Conservation (phyloP, 92 coral and sea anemone species). For the Epizoanthus scotinus region DNA sequence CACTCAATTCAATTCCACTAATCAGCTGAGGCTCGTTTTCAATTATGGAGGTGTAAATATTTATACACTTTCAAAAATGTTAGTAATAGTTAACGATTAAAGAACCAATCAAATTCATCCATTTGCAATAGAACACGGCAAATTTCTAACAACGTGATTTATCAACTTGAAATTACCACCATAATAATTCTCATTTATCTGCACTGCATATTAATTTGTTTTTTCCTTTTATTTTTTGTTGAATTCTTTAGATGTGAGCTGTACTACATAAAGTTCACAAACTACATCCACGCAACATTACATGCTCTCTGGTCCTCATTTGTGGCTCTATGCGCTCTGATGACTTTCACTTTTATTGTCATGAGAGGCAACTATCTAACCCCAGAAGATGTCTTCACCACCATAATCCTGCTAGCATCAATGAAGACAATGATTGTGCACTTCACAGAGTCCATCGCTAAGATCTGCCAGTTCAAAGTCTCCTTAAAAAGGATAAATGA, state of each 20-base stretch:
- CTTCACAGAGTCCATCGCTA: slow-evolving; percentile 17
- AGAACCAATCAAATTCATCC: too few species aligned
- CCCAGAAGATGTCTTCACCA: slow-evolving; percentile 36
- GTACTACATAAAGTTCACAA: slow-evolving; percentile 5
- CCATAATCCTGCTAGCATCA: slow-evolving; percentile 19
- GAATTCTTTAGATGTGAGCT: slow-evolving; percentile 8
- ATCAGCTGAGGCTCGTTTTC: too few species aligned
- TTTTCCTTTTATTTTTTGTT: not conserved
- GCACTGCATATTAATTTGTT: not conserved
- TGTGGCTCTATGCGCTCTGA: slow-evolving; percentile 3
- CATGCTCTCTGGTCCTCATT: slow-evolving; percentile 5
- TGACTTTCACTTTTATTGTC: slow-evolving; percentile 4
- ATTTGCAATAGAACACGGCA: too few species aligned
- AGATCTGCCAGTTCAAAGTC: slow-evolving; percentile 3
- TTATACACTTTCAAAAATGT: too few species aligned
- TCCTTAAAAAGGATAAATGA: slow-evolving; percentile 22
- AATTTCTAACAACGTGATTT: too few species aligned
- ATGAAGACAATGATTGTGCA: slow-evolving; percentile 1
- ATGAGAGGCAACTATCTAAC: not conserved
- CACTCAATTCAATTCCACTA: too few species aligned
- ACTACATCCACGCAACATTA: slow-evolving; percentile 1
- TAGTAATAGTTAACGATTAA: too few species aligned
- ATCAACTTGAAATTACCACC: too few species aligned
- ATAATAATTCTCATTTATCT: not conserved
- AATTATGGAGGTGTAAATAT: too few species aligned